phyloP scores from a whole-genome alignment of 2,113 vertebrate species.

The Prunella himalayana region DNA sequence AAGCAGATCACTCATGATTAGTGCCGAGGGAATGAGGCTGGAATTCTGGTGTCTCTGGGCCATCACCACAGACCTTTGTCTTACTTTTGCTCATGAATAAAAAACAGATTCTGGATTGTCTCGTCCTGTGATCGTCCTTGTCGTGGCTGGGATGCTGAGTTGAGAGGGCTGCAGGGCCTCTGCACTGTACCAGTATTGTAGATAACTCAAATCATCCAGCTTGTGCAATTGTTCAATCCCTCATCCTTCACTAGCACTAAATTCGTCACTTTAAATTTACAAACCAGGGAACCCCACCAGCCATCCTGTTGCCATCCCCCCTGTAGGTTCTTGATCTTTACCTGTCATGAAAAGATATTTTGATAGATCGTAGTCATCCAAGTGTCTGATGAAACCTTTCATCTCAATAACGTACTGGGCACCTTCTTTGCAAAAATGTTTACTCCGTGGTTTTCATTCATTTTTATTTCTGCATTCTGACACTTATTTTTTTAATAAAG shows the following conservation, averaged over 20 bases:
- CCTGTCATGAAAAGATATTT: slow-evolving; percentile 68
- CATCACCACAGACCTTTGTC: not conserved
- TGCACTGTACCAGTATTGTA: slow-evolving; percentile 60
- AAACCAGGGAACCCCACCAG: slow-evolving; percentile 78
- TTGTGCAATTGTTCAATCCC: slow-evolving; percentile 64
- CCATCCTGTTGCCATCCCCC: slow-evolving; percentile 60
- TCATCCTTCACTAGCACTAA: slow-evolving; percentile 74
- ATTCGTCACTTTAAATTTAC: slow-evolving; percentile 82
- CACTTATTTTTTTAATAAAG: slow-evolving; percentile 85
- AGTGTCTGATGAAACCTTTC: slow-evolving; percentile 69
- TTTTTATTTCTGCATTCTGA: slow-evolving; percentile 77
- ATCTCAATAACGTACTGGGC: slow-evolving; percentile 70
- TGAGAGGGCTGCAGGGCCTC: slow-evolving; percentile 41
- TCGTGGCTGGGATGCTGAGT: slow-evolving; percentile 30
- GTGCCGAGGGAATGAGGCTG: slow-evolving; percentile 19
- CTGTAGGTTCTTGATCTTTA: slow-evolving; percentile 55
- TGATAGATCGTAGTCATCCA: slow-evolving; percentile 69
- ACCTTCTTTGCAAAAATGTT: slow-evolving; percentile 79
- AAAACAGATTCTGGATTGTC: not conserved
- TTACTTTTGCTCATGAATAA: not conserved
- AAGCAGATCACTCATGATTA: not conserved
- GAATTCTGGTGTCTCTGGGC: not conserved
- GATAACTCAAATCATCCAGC: slow-evolving; percentile 54
- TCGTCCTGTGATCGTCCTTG: not conserved
- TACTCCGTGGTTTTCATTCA: slow-evolving; percentile 75